phyloP scores from a whole-genome alignment of 2,113 vertebrate genomes.

The Ophiodon elongatus region DNA sequence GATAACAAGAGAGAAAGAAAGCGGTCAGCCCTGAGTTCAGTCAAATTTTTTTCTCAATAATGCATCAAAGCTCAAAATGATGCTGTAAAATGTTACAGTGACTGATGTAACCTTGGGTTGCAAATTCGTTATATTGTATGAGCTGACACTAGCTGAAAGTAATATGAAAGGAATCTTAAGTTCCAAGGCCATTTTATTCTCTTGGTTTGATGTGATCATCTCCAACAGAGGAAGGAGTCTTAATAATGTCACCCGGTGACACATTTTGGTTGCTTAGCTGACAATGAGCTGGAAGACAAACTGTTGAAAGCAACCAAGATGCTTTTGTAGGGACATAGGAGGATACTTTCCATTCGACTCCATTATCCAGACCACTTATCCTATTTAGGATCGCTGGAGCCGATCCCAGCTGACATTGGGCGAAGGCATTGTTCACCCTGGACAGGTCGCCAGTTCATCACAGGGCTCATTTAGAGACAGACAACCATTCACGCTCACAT shows the following conservation, averaged over 20 bases:
- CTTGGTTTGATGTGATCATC: conserved; percentile 11
- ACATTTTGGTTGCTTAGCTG: background rate
- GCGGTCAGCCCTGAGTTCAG: conserved; percentile 3
- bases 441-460: no score
- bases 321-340: background rate
- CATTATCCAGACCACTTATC: no score
- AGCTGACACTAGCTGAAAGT: conserved; percentile 52
- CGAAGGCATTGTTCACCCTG: no score
- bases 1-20: conserved; percentile 29
- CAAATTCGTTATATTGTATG: conserved; percentile 33
- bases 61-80: conserved; percentile 51
- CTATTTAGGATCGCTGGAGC: no score
- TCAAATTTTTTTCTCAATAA: conserved; percentile 55
- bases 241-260: conserved; percentile 1
- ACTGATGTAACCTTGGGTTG: conserved; percentile 57
- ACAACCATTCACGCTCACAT: no score
- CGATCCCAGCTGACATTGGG: no score
- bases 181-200: conserved; percentile 22
- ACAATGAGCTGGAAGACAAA: conserved; percentile 14
- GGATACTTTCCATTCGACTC: no score
- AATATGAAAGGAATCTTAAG: conserved; percentile 37
- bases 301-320: background rate
- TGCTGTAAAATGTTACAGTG: conserved; percentile 52
- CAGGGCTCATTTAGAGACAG: no score
- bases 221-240: background rate